Conservation (phyloP, 2,888 invertebrate genomes). For the Pycnomerus fuliginosus region DNA sequence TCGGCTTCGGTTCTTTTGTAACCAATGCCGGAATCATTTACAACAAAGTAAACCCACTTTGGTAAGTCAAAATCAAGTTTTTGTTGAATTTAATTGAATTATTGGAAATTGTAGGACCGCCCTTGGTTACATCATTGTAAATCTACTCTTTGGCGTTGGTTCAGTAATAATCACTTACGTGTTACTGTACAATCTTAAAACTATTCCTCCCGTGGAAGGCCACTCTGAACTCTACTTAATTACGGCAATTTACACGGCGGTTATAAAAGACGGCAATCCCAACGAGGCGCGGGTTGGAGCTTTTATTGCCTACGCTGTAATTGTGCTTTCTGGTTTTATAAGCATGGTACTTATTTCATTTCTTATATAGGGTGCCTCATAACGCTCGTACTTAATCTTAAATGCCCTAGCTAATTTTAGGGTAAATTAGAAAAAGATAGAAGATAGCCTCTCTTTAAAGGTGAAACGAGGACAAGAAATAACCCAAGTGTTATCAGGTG, state of each 20-base stretch:
- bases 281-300: conserved; percentile 57
- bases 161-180: conserved; percentile 60
- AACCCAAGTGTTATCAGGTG: too few relatives aligned
- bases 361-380: too few relatives aligned
- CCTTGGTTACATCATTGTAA: conserved; percentile 58
- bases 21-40: conserved; percentile 66
- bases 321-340: conserved; percentile 61
- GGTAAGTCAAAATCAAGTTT: conserved; percentile 52
- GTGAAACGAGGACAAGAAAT: too few relatives aligned
- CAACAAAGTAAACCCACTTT: conserved; percentile 64
- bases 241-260: conserved; percentile 61
- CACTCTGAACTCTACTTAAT: conserved; percentile 61
- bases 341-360: conserved; percentile 60
- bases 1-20: conserved; percentile 64
- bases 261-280: conserved; percentile 47
- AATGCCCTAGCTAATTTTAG: too few relatives aligned
- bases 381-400: too few relatives aligned
- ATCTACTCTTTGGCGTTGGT: conserved; percentile 59
- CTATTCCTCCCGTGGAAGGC: conserved; percentile 35
- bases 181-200: conserved; percentile 48
- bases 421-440: too few relatives aligned
- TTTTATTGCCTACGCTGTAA: conserved; percentile 56
- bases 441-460: too few relatives aligned
- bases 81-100: conserved; percentile 6
- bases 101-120: conserved; percentile 57